These are phyloP conservation scores for Acanthis flammea DNA, from an alignment of 2,797 vertebrate genomes.

Conservation along the genomic window DNA sequence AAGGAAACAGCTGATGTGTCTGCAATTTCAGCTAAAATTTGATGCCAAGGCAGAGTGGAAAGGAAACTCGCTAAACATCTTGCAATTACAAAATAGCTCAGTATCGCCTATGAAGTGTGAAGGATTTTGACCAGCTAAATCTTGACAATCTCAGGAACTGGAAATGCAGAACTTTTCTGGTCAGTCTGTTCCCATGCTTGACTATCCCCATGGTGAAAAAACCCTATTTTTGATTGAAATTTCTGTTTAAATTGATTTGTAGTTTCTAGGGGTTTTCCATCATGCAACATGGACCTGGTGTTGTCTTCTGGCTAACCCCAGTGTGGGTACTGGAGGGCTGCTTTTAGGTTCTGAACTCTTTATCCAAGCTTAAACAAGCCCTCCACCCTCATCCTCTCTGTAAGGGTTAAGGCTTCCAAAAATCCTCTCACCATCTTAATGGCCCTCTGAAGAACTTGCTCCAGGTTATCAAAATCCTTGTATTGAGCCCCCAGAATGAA, in stretches of 20 bases:
- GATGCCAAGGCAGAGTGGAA: not conserved
- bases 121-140: not conserved
- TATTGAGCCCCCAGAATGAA: not conserved
- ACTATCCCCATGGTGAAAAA: not conserved
- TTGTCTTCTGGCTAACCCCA: not conserved
- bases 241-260: not conserved
- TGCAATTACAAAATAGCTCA: not conserved
- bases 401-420: not conserved
- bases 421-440: not conserved
- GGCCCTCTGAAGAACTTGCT: not conserved
- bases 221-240: not conserved
- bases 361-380: not conserved
- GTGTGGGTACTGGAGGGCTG: not conserved
- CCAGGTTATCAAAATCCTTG: not conserved
- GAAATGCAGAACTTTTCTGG: not conserved
- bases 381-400: not conserved
- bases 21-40: not conserved
- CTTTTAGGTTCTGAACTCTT: not conserved
- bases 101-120: not conserved
- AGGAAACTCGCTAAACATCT: not conserved
- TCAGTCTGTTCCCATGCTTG: not conserved
- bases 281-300: not conserved
- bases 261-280: not conserved
- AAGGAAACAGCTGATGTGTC: not conserved
- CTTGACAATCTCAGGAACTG: not conserved